Evolutionary conservation across 2,888 invertebrate species (phyloP), one percentile per base, ranked within the genome.

Genomic region (Diloba caeruleocephala): DNA sequence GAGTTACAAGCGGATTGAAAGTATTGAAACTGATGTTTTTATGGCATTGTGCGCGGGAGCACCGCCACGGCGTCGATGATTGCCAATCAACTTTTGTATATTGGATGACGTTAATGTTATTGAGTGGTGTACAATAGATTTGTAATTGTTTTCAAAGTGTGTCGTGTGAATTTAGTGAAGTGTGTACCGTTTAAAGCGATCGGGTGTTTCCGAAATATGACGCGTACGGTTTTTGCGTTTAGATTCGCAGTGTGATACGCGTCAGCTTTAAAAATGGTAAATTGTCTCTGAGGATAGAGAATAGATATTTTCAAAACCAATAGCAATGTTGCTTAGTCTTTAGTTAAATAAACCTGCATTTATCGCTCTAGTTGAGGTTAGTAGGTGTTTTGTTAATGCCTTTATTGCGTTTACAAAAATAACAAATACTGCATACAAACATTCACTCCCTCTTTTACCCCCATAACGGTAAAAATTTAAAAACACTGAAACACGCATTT

Each of bases 1-100:
- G 82, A 86, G 87, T 89, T 89, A 91, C 84, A 81, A 71, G 79
- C 78, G 78, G 81, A 84, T 89, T 84, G 83, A 79, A 77, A 33
- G 78, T 80, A 84, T 89, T 84, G 83, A 79, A 77, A 33, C 26
- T 43, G 44, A 69, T 76, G 78, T 82, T 86, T 86, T 85, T 87
- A 76, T 72, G 69, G 74, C 65, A 82, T 82, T 87, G 82, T 83
- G 43, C 42, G 12, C 63, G 54, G 67, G 68, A 70, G 60, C 65
- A 13, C 12, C 38, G 17, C 28, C 41, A 33, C 29, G 29, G 64
- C 36, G 50, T 51, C 58, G 55, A 51, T 68, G 78, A 85, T 86
- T 82, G 84, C 74, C 87, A 86, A 88, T 88, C 84, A 88, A 80
- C 66, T 79, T 77, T 78, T 76, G 72, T 72, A 56, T 79, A 78